Evolutionary conservation across 2,888 invertebrate species (phyloP), one percentile per base, ranked within the genome.

Genomic region (Bellardia bayeri): DNA sequence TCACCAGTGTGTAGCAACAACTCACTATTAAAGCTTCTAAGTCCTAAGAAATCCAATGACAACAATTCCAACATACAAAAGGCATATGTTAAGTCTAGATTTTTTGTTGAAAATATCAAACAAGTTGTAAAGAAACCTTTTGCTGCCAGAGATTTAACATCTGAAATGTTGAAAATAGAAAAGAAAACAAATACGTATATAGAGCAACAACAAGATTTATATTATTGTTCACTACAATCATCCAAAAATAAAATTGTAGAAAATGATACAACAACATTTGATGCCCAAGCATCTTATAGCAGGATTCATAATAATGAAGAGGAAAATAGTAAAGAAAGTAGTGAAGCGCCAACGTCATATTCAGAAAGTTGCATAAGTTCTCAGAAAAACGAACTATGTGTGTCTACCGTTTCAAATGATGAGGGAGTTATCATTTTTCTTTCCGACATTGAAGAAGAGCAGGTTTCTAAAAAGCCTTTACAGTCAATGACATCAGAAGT

Each of bases 61-160:
- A 6, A 79, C 66, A 42, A 78, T 69, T 13, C 72, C 61, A 7
- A 61, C 1, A 42, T 87, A 83, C 51, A 42, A 64, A 71, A 78
- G 94, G 90, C 90, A 9, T 92, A 95, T n/a, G 94, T 96, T 4
- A 95, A 95, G 90, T 96, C 96, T 90, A 94, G 95, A 80, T 96
- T 95, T 91, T 96, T 96, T 90, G 91, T 91, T 82, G 82, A 91
- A 0, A 91, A 92, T 68, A 72, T 90, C 37, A 87, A 89, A 45
- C 82, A 86, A 72, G 78, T 66, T 4, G 45, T 56, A 3, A 75
- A 82, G 23, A 87, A 56, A 51, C 56, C 51, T 8, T 75, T 56
- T 83, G 78, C 85, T 1, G 74, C 82, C 11, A 69, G 87, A 40
- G 89, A 89, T 82, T 83, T 91, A 8, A 71, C 85, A 0, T 75